These are phyloP conservation scores for Symphodus melops DNA, from an alignment of 2,113 vertebrate genomes.

Conservation along the genomic window DNA sequence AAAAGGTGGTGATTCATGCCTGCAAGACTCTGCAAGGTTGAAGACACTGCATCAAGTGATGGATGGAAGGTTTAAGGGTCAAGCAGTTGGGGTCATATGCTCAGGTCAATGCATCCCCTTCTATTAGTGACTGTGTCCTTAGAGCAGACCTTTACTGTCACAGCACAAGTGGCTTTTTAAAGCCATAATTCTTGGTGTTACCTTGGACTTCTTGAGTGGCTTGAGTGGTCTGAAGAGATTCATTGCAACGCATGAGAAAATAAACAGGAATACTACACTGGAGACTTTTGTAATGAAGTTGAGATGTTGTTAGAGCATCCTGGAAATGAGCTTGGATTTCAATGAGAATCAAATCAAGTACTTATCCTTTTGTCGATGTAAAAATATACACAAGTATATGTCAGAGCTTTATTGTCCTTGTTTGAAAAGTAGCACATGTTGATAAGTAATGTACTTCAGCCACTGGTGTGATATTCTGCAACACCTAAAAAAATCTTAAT, in stretches of 20 bases:
- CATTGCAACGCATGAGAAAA: background rate
- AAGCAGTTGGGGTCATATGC: conserved; percentile 32
- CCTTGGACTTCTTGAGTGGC: background rate
- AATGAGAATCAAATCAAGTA: background rate
- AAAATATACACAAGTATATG: background rate
- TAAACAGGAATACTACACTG: background rate
- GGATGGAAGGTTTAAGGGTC: conserved; percentile 37
- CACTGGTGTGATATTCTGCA: too few relatives aligned
- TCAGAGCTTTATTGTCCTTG: too few relatives aligned
- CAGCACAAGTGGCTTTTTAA: conserved; percentile 12
- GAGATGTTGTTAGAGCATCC: background rate
- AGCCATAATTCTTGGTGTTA: background rate
- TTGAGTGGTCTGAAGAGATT: conserved; percentile 7
- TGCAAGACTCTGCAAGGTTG: conserved; percentile 26
- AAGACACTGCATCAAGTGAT: conserved; percentile 42
- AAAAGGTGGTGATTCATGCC: conserved; percentile 23
- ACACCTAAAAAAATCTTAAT: too few relatives aligned
- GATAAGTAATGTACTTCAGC: too few relatives aligned
- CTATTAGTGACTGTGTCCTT: conserved; percentile 58
- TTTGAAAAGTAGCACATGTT: background rate
- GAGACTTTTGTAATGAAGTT: background rate
- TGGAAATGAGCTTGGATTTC: background rate
- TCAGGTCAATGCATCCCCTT: conserved; percentile 30
- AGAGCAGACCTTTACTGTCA: conserved; percentile 26
- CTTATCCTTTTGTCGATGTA: background rate